phyloP scores from a whole-genome alignment of 2,888 invertebrate genomes.

The Chromoteleia sp. region DNA sequence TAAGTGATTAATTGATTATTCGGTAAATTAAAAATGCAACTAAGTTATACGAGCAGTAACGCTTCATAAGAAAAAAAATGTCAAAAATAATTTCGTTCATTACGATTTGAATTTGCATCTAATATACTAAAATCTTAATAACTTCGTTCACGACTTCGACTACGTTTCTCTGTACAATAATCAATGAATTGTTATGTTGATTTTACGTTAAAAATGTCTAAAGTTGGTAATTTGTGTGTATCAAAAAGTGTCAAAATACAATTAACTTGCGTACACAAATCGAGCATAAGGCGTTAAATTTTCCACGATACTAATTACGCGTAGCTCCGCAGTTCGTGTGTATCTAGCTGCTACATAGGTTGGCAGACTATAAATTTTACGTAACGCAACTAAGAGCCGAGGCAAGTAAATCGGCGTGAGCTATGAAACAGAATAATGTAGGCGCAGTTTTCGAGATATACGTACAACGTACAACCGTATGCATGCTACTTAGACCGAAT shows the following conservation, averaged over 20 bases:
- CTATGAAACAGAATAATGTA: conserved; percentile 79
- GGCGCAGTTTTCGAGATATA: conserved; percentile 63
- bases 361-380: conserved; percentile 77
- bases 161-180: no score
- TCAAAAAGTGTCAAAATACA: conserved; percentile 60
- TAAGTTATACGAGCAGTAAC: no score
- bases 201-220: no score
- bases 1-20: no score
- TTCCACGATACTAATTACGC: conserved; percentile 78
- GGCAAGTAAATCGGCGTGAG: conserved; percentile 74
- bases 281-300: conserved; percentile 74
- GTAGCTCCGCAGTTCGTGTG: conserved; percentile 76
- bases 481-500: conserved; percentile 27
- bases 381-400: conserved; percentile 72
- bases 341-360: conserved; percentile 73
- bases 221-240: neutral
- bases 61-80: no score
- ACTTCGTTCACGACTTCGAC: no score
- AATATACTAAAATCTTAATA: no score
- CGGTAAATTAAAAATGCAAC: no score
- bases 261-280: conserved; percentile 75
- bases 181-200: no score
- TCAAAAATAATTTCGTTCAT: no score
- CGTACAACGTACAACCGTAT: conserved; percentile 64
- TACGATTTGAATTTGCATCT: no score